These are phyloP conservation scores for Artemia sinica DNA, from an alignment of 2,888 invertebrate genomes.

Conservation along the genomic window DNA sequence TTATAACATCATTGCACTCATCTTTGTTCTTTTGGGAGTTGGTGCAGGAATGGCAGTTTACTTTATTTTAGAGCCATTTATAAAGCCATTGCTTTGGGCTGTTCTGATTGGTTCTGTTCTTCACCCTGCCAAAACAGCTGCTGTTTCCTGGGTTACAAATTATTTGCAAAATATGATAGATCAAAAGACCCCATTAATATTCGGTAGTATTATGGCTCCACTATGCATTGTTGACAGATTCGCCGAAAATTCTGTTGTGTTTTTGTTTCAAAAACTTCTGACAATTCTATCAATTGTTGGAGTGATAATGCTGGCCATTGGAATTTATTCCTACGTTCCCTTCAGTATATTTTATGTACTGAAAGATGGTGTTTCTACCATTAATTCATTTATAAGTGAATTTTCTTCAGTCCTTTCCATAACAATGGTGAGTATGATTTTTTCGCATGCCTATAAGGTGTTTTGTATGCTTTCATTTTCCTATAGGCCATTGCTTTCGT, in stretches of 20 bases:
- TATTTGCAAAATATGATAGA: conserved; percentile 43
- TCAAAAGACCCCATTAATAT: conserved; percentile 34
- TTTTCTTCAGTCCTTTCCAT: conserved; percentile 31
- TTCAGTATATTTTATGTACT: conserved; percentile 41
- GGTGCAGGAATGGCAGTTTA: conserved; percentile 58
- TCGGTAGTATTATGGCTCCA: conserved; percentile 40
- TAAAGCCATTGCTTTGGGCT: conserved; percentile 88
- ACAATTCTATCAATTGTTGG: conserved; percentile 37
- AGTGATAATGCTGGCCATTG: conserved; percentile 37
- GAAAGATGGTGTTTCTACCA: conserved; percentile 35
- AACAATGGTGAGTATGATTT: conserved; percentile 30
- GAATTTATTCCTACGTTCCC: conserved; percentile 55
- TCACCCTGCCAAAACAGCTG: conserved; percentile 75
- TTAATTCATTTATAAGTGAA: conserved; percentile 29
- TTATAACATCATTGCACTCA: conserved; percentile 67
- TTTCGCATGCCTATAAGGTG: too few species aligned
- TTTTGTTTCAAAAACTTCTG: conserved; percentile 48
- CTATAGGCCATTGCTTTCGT: too few species aligned
- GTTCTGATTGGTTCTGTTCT: conserved; percentile 85
- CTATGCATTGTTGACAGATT: conserved; percentile 53
- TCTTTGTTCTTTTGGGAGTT: conserved; percentile 49
- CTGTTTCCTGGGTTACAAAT: conserved; percentile 53
- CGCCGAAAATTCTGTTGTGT: conserved; percentile 43
- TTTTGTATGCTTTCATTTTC: too few species aligned
- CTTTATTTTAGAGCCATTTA: conserved; percentile 71